Conservation (phyloP, 2,888 invertebrate species). For the Nipponacmea schrenckii region DNA sequence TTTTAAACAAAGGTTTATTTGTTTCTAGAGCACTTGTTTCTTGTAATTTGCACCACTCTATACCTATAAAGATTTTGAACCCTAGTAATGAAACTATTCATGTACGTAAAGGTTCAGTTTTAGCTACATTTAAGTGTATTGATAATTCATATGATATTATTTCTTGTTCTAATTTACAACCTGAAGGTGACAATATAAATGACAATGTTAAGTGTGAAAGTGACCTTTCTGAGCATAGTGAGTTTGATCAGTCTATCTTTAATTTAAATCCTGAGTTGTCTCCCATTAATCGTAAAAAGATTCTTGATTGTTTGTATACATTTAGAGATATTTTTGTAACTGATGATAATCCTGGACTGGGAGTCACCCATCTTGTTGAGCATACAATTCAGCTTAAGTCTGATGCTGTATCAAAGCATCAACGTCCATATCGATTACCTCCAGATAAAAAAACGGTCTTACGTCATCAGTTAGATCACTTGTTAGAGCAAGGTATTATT, state of each 20-base stretch:
- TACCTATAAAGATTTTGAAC: background rate
- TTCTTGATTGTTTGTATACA: background rate
- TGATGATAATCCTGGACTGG: background rate
- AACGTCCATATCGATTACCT: no score
- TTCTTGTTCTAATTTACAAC: background rate
- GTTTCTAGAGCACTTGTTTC: background rate
- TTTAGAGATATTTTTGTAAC: background rate
- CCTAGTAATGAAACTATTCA: background rate
- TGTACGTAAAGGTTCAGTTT: background rate
- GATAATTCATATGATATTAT: background rate
- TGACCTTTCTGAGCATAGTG: no score
- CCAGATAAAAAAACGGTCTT: constrained; percentile 25
- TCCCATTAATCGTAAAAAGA: background rate
- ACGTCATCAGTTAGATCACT: constrained; percentile 23
- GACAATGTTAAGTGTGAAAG: no score
- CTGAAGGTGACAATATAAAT: background rate
- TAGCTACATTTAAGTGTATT: background rate
- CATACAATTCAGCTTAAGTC: constrained; percentile 22
- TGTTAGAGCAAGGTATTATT: constrained; percentile 24
- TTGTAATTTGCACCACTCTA: background rate
- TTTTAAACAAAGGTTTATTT: background rate
- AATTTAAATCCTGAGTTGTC: background rate
- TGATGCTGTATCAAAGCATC: no score
- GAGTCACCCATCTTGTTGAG: constrained; percentile 17
- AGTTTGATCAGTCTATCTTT: background rate